Evolutionary conservation across 2,113 vertebrate genomes (phyloP).

Genomic region (Galbula dea): DNA sequence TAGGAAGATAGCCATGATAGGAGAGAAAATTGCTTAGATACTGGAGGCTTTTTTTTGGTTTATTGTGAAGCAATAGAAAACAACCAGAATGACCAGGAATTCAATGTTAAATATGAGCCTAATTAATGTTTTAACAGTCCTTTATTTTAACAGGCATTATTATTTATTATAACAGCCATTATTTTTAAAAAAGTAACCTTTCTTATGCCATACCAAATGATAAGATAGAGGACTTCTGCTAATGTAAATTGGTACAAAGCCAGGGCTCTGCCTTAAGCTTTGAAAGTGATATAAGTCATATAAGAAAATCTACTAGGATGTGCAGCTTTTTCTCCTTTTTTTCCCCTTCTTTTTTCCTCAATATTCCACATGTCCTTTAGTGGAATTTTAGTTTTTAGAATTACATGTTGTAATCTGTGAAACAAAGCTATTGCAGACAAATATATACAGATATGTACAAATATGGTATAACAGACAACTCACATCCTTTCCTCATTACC

Average conservation of each 20-base stretch:
- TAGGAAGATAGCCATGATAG: not conserved
- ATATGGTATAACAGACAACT: not conserved
- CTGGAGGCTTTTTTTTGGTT: not conserved
- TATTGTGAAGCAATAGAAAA: not conserved
- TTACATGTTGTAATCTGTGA: not conserved
- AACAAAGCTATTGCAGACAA: not conserved
- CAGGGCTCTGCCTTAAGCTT: not conserved
- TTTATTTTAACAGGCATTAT: too few relatives aligned
- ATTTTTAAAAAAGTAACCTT: not conserved
- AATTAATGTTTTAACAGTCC: not conserved
- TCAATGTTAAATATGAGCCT: not conserved
- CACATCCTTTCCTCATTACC: not conserved
- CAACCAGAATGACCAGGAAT: not conserved
- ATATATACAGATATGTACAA: not conserved
- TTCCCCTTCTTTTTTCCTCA: not conserved
- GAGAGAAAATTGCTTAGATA: not conserved
- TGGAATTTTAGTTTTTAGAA: not conserved
- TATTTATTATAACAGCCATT: not conserved
- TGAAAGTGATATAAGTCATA: accelerated
- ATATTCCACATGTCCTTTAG: not conserved
- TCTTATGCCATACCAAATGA: not conserved
- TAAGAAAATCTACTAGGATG: not conserved
- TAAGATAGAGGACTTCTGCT: not conserved
- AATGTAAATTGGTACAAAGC: not conserved
- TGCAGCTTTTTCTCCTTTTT: not conserved